Evolutionary conservation across 2,888 invertebrate species (phyloP), one percentile per base, ranked within the genome.

Genomic region (Lomographa bimaculata): DNA sequence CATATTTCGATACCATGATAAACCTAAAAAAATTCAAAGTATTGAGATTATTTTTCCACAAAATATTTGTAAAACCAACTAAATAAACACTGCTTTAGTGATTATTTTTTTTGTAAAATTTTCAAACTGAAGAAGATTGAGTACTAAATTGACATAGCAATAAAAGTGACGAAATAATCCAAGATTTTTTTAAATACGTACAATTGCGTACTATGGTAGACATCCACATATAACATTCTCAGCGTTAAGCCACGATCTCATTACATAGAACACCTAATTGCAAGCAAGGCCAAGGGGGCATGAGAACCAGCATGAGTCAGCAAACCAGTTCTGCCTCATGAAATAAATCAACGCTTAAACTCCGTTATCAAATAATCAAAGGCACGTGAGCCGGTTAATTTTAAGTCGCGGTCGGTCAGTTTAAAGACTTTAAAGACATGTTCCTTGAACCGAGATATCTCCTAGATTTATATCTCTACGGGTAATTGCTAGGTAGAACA

Each of bases 341-440:
- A 72, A 75, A 86, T 85, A 86, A 89, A 87, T 87, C 86, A 87
- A 82, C 76, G 51, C 55, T 56, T 50, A 64, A 67, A 62, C 73
- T 64, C 71, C 68, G 86, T 86, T 87, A 89, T 89, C 87, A 87
- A 83, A 86, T 83, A 85, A 89, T 87, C 87, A 85, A 80, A 79
- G 68, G 73, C 85, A 86, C 87, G 86, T 85, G 74, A 78, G 79
- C 66, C 74, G 39, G 46, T 85, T 84, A 85, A 86, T 85, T 86
- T 81, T 68, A 66, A 45, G 30, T 42, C 41, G 26, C 46, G 67
- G 79, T 68, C 84, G 86, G 86, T 81, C 82, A 81, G 74, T 71
- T 73, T 76, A 78, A 82, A 85, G 82, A 76, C 76, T 71, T 73
- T 76, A 78, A 82, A 85, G 82, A 76, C 76, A 71, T 75, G 77